Base-by-base conservation (phyloP, 2,888 invertebrate genomes). In the Lasioglossum pauxillum region DNA sequence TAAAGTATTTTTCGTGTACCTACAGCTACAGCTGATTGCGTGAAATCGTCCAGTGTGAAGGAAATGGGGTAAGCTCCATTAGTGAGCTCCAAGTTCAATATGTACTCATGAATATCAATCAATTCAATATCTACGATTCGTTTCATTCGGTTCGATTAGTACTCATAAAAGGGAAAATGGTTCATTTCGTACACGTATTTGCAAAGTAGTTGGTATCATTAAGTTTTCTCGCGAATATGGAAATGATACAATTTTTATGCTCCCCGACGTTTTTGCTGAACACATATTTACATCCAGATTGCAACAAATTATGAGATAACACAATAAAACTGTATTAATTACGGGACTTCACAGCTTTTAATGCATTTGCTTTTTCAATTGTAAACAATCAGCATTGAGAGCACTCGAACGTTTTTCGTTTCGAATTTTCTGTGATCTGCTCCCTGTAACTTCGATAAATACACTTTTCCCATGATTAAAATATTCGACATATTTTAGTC, bases 61-160 rank as follows among this genome's bases (percentile, higher is more conserved):
- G 38, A 69, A 69, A 69, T 69, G 69, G 69, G 38, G 38, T 38
- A 69, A 38, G 69, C 69, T 69, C 69, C 69, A 38, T 38, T 38
- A 38, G 69, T 8, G 69, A 38, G 69, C 69, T 69, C 38, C 69
- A 38, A 69, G 69, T 69, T 69, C 38, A 69, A 69, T 69, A 69
- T 49, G 49, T 75, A 46, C 38, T 49, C 75, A 74, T 74, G 44
- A 69, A 69, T 69, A 69, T 69, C 69, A 69, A 69, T 69, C 69
- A 69, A 69, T 69, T 69, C 38, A 69, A 69, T 69, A 69, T 38
- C 35, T 69, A 38, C 69, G 69, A 38, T 38, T 38, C 35, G 69
- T 69, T 69, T 69, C 69, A 69, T 69, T 69, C 35, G 12, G 69
- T 69, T 69, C 69, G 69, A 69, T 69, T 69, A 69, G 35, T 38